Base-by-base conservation (phyloP, 2,113 vertebrate genomes). In the Penelope pileata region DNA sequence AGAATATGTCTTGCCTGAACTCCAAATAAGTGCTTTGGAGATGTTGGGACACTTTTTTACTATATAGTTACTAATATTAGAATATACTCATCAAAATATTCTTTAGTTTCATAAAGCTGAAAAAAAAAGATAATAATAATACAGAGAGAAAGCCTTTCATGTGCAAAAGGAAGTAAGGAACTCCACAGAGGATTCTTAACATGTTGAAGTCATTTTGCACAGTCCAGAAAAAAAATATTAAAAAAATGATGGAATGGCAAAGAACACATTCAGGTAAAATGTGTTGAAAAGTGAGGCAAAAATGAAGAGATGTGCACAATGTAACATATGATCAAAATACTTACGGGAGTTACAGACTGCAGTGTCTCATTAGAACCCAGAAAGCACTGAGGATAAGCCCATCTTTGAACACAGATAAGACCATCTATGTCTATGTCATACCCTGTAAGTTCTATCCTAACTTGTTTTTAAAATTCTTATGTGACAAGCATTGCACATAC, bases 371-470 rank as follows among this genome's bases (percentile, higher is more conserved):
- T 24, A 78, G 30, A 60, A 63, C 9, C 24, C 60, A 66, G n/a
- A 2, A 62, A 70, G 8, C 9, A 9, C 6, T 54, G 10, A 16
- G 6, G 2, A 2, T 6, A 73, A 82, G 5, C 2, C 30, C 2
- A 15, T 21, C 6, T 16, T 68, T 66, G 36, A 58, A 42, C 16
- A n/a, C 47, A 62, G 30, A 7, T 13, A n/a, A 13, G 29, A 26
- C 50, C 66, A 40, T 36, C 29, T 30, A 51, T 38, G 3, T 3
- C 34, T 70, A 7, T 30, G 56, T 63, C 50, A 13, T 21, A 50
- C 13, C 7, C 60, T 4, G 5, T 23, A 82, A 59, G 54, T 80
- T 3, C 22, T 84, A 48, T 5, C 47, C 4, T 34, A 5, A n/a
- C 2, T 13, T 82, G 24, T 16, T 73, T 86, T 67, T 50, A 75